Evolutionary conservation across 1,140 invertebrate species (phyloP).

Genomic region (Ericerus pela): DNA sequence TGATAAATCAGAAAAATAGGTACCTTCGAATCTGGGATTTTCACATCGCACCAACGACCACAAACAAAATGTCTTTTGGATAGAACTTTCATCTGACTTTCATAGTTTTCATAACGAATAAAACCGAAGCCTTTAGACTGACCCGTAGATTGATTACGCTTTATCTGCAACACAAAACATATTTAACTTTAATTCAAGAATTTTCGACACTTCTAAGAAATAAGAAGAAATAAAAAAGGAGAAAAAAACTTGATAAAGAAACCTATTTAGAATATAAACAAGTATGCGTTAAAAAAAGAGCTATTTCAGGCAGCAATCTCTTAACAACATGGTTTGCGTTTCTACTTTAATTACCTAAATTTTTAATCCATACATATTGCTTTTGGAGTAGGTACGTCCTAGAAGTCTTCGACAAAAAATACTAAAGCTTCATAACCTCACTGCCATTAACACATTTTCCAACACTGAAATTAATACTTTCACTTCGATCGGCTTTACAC

Average conservation of each 20-base stretch:
- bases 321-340: too few species aligned
- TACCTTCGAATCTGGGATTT: conserved; percentile 56
- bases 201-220: neutral
- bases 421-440: too few species aligned
- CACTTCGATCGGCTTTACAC: too few species aligned
- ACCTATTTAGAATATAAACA: conserved; percentile 4
- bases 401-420: too few species aligned
- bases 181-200: neutral
- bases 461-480: too few species aligned
- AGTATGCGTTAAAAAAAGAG: too few species aligned
- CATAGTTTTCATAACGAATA: conserved; percentile 58
- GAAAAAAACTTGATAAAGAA: neutral
- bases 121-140: conserved; percentile 74
- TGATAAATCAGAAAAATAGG: too few species aligned
- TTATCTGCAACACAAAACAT: conserved; percentile 35
- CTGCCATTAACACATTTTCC: too few species aligned
- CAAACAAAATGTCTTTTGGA: conserved; percentile 58
- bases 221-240: neutral
- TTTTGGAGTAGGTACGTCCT: too few species aligned
- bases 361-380: too few species aligned
- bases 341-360: too few species aligned
- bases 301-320: too few species aligned
- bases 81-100: conserved; percentile 45
- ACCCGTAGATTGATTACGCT: conserved; percentile 53
- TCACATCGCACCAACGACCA: conserved; percentile 65